Conservation (phyloP, 2,797 vertebrate species). For the Phoxinus dragarum region DNA sequence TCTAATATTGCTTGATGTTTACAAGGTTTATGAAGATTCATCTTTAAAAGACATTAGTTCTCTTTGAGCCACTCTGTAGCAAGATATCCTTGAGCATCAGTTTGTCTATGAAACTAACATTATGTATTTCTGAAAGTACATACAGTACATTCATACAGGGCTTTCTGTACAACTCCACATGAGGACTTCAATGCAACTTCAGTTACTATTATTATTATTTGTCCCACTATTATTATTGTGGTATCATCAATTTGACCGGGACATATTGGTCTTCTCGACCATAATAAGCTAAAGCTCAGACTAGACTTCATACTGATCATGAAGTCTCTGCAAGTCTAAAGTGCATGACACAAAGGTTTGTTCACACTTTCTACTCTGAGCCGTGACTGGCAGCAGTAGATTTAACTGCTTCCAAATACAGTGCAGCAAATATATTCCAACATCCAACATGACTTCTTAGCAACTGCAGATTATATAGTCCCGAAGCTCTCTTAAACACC, state of each 20-base stretch:
- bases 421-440: not conserved
- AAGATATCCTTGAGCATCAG: constrained; percentile 1
- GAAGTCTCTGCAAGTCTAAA: not conserved
- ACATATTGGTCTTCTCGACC: not conserved
- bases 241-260: not conserved
- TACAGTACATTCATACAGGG: not conserved
- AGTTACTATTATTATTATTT: not conserved
- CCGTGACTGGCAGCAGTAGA: not conserved
- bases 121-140: not conserved
- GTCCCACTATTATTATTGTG: not conserved
- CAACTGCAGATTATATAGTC: constrained; percentile 16
- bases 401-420: constrained; percentile 23
- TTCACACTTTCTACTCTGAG: constrained; percentile 8
- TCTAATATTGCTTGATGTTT: not conserved
- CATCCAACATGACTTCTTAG: not conserved
- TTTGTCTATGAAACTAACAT: not conserved
- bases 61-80: not conserved
- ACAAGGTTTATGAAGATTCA: not conserved
- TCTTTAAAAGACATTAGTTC: not conserved
- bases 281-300: not conserved
- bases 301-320: not conserved
- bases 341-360: not conserved
- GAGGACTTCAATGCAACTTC: not conserved
- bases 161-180: not conserved
- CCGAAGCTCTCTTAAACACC: constrained; percentile 4